Evolutionary conservation across 2,888 invertebrate species (phyloP).

Genomic region (Lordiphosa andalusiaca): DNA sequence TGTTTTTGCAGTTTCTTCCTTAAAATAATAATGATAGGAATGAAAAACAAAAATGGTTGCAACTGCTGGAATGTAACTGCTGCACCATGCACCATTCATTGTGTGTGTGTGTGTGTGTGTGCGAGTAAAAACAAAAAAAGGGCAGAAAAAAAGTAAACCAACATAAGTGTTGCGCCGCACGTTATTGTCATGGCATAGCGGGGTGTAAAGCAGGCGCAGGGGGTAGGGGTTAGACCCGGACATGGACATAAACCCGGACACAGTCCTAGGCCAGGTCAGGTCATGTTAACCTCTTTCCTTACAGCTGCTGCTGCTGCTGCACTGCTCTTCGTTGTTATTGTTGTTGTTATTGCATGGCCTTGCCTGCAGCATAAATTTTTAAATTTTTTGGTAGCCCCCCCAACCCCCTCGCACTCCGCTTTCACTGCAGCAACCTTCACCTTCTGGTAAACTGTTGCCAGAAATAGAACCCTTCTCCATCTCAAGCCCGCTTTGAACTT

Average conservation of each 20-base stretch:
- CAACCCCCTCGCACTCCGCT: not conserved
- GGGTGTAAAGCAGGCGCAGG: conserved; percentile 6
- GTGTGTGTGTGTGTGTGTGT: not conserved
- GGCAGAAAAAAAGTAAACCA: conserved; percentile 49
- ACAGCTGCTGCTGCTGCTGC: conserved; percentile 1
- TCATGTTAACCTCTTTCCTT: conserved; percentile 30
- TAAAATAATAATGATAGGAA: too few species aligned
- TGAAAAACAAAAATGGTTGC: too few species aligned
- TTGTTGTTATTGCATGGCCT: conserved; percentile 30
- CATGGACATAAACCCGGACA: conserved; percentile 15
- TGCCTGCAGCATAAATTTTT: conserved; percentile 54
- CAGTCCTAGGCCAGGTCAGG: conserved; percentile 29
- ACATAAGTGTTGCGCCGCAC: conserved; percentile 73
- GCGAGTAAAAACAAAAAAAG: not conserved
- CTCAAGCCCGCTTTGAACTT: conserved; percentile 47
- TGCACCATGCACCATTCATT: too few species aligned
- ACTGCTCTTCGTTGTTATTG: not conserved
- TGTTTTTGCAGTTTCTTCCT: too few species aligned
- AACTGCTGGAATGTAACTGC: too few species aligned
- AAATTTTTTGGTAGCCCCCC: not conserved
- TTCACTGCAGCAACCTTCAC: too few species aligned
- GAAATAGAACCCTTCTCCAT: not conserved
- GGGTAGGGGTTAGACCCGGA: conserved; percentile 3
- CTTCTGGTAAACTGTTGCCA: not conserved
- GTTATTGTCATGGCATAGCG: conserved; percentile 53